Conservation (phyloP, 2,113 vertebrate species). For the Loxodonta africana region DNA sequence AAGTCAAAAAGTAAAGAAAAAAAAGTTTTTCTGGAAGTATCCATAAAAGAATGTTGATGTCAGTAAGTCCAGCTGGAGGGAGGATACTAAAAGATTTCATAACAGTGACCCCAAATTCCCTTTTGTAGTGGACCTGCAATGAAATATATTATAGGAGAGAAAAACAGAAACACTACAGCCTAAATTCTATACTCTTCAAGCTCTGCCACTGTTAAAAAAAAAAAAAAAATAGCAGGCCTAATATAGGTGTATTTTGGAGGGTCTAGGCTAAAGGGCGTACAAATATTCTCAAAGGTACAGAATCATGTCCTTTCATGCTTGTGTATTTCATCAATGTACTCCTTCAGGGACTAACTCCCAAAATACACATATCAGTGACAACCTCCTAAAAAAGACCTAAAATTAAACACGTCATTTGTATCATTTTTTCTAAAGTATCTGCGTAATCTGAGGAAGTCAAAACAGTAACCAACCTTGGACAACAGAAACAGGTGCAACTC, state of each 20-base stretch:
- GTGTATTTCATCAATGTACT: background rate
- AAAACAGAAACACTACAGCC: background rate
- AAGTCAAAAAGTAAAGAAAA: background rate
- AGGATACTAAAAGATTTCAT: slow-evolving; percentile 56
- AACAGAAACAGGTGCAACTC: slow-evolving; percentile 33
- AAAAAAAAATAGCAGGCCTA: background rate
- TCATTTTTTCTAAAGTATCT: slow-evolving; percentile 12
- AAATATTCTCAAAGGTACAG: background rate
- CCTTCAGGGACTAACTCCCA: background rate
- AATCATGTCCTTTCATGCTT: background rate
- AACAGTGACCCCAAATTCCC: slow-evolving; percentile 47
- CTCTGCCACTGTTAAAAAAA: background rate
- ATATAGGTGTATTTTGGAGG: background rate
- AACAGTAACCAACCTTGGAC: slow-evolving; percentile 24
- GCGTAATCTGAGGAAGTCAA: slow-evolving; percentile 45
- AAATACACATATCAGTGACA: background rate
- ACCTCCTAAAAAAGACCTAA: background rate
- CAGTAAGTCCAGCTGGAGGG: slow-evolving; percentile 68
- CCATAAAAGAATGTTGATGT: slow-evolving; percentile 37
- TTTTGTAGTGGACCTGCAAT: slow-evolving; percentile 4
- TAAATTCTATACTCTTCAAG: slow-evolving; percentile 8
- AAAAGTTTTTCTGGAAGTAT: slow-evolving; percentile 38
- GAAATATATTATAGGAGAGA: background rate
- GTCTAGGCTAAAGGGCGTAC: background rate
- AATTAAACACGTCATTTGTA: background rate